These are phyloP conservation scores for Asbolus verrucosus DNA, from an alignment of 1,140 invertebrate species.

Conservation along the genomic window DNA sequence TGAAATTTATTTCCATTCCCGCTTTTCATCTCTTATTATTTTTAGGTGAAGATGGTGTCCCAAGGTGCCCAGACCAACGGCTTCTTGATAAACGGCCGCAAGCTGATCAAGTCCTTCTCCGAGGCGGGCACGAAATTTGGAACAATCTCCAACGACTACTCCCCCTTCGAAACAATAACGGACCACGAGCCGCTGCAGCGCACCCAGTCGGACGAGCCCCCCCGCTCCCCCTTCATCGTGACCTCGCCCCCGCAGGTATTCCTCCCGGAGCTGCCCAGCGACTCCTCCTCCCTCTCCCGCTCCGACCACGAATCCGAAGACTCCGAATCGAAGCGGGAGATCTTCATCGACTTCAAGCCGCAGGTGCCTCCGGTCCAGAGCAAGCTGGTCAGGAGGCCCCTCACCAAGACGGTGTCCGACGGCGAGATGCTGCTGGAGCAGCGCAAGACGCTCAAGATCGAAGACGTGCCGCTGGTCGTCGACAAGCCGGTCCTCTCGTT, in stretches of 20 bases:
- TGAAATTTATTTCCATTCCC: no score
- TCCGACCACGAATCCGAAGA: constrained; percentile 65
- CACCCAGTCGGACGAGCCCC: constrained; percentile 86
- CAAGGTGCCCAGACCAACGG: constrained; percentile 91
- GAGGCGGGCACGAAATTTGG: constrained; percentile 76
- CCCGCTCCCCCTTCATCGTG: constrained; percentile 75
- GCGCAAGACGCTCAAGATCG: constrained; percentile 63
- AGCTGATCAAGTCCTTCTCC: constrained; percentile 86
- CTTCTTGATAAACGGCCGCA: constrained; percentile 72
- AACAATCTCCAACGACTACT: constrained; percentile 59
- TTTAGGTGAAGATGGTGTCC: constrained; percentile 86
- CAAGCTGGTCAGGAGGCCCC: constrained; percentile 68
- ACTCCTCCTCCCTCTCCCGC: constrained; percentile 59
- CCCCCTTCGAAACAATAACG: constrained; percentile 47
- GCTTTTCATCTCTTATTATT: no score
- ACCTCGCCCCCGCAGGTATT: constrained; percentile 62
- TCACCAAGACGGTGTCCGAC: constrained; percentile 84
- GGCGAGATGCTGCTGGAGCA: constrained; percentile 81
- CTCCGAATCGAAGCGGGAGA: constrained; percentile 79
- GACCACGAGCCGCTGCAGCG: constrained; percentile 83
- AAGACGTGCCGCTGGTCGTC: constrained; percentile 64
- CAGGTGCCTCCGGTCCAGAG: constrained; percentile 66
- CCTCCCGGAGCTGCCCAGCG: constrained; percentile 53
- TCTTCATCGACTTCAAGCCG: constrained; percentile 88
- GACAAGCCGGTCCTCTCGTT: constrained; percentile 69